A percentile compares a stretch with the other conserved stretches of the same genome.
These are phyloP conservation scores for Hippopotamus amphibius DNA, from an alignment of 2,113 vertebrate species.

Conservation along the genomic window DNA sequence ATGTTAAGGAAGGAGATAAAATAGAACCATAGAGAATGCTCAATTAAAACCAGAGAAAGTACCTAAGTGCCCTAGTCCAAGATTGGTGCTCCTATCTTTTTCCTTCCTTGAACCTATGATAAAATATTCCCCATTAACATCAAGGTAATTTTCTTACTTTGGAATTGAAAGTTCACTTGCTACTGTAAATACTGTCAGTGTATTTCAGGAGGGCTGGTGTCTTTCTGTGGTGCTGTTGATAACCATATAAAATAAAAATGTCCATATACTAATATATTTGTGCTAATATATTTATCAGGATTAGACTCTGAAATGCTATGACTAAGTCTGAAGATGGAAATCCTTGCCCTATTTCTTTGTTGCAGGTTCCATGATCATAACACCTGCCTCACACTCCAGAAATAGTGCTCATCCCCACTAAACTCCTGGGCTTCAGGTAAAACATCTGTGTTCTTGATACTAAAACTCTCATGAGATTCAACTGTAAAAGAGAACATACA, in stretches of 20 bases:
- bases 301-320: conserved; percentile 10
- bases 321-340: conserved; percentile 36
- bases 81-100: background rate
- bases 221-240: background rate
- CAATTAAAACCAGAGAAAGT: background rate
- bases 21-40: background rate
- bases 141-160: background rate
- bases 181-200: background rate
- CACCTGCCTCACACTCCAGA: background rate
- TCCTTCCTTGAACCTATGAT: background rate
- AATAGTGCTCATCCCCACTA: background rate
- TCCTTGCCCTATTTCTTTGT: background rate
- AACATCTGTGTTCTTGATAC: conserved; percentile 55
- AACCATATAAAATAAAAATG: conserved; percentile 9
- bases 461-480: conserved; percentile 31
- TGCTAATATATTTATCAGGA: background rate
- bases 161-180: background rate
- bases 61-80: background rate
- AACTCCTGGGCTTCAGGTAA: background rate
- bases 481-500: conserved; percentile 48
- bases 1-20: background rate
- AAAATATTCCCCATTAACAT: background rate
- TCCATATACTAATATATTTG: background rate
- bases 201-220: background rate
- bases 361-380: background rate